Evolutionary conservation across 2,888 invertebrate species (phyloP), one percentile per base, ranked within the genome.

Genomic region (Morpho helenor): DNA sequence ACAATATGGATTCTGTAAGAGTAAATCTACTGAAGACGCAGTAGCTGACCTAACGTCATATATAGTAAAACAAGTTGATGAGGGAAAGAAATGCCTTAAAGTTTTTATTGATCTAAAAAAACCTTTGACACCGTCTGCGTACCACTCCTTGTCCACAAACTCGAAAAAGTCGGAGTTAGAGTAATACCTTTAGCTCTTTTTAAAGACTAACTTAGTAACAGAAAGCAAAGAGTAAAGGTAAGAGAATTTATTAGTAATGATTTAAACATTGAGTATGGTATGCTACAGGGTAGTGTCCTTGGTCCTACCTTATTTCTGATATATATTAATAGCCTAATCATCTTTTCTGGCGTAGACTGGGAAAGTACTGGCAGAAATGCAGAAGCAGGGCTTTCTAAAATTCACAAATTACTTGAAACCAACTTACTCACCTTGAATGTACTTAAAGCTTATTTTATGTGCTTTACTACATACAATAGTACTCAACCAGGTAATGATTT

Each of bases 11-110:
- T 59, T 59, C 48, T 42, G 59, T 16, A 51, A 43, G 1, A 43
- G 45, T 23, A 42, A 51, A 47, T 59, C 54, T 7, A 58, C 54
- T 8, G 58, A 58, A 46, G 58, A 58, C 31, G 58, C 58, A 3
- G 10, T 58, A 7, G 40, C 40, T 5, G 31, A 42, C 2, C 16
- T 59, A 16, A 59, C 47, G 8, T 9, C 40, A 7, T 43, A 43
- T 31, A 55, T 59, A 6, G 7, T 50, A 3, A 41, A 50, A 8
- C 8, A 54, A 2, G 10, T 59, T 22, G 58, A 59, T 54, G n/a
- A 39, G 3, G 45, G 45, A 23, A 23, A 41, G 7, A 59, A 59
- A 16, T 59, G 50, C 8, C 6, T 56, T 7, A 22, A 39, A n/a
- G 46, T 52, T 5, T 60, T 56, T 41, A 41, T 60, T 6, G 52